These are phyloP conservation scores for Pogonomyrmex californicus DNA, from an alignment of 1,140 invertebrate species.

Conservation along the genomic window DNA sequence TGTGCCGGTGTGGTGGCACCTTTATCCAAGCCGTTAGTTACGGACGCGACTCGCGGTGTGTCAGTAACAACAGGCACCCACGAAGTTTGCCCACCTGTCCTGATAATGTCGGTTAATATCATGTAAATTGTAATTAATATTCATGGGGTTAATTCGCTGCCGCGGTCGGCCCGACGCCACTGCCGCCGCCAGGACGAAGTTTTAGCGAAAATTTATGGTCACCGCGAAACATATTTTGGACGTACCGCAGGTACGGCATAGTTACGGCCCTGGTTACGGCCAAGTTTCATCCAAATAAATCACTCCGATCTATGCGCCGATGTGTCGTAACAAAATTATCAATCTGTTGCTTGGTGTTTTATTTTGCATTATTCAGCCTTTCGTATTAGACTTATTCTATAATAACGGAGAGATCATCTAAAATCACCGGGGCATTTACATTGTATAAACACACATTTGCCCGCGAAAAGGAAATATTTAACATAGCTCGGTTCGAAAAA, in stretches of 20 bases:
- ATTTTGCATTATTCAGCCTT: neutral
- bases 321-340: neutral
- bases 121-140: conserved; percentile 86
- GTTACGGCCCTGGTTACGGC: neutral
- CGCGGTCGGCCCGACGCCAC: conserved; percentile 53
- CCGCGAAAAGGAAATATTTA: neutral
- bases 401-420: too few species aligned
- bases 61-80: conserved; percentile 75
- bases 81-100: conserved; percentile 82
- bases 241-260: conserved; percentile 66
- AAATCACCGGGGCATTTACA: neutral
- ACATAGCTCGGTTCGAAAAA: neutral
- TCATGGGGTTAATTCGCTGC: conserved; percentile 81
- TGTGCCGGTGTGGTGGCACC: conserved; percentile 26
- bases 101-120: conserved; percentile 86
- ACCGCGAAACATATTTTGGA: conserved; percentile 79
- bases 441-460: neutral
- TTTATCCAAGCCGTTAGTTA: conserved; percentile 63
- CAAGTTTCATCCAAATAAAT: conserved; percentile 57
- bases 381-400: too few species aligned
- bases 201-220: conserved; percentile 82
- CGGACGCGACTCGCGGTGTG: conserved; percentile 54
- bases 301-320: conserved; percentile 11
- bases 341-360: neutral
- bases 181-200: conserved; percentile 70